phyloP scores from a whole-genome alignment of 2,797 vertebrate species.

The Trichosurus vulpecula region DNA sequence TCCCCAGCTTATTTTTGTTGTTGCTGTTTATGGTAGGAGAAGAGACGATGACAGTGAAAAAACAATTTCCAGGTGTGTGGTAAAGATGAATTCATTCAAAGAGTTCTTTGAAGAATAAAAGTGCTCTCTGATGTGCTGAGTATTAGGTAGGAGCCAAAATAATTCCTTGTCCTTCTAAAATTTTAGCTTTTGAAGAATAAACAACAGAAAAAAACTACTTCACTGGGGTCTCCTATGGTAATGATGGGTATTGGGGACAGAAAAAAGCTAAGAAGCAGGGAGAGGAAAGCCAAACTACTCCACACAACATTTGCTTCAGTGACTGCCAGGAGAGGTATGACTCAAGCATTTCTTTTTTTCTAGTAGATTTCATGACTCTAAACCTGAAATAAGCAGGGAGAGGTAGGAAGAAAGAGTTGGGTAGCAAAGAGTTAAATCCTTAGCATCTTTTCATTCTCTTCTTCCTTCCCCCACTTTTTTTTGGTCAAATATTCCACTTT shows the following conservation, averaged over 20 bases:
- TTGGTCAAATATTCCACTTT: constrained; percentile 51
- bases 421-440: constrained; percentile 57
- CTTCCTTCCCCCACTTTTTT: constrained; percentile 61
- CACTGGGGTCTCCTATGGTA: constrained; percentile 59
- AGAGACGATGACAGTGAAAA: neutral
- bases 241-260: constrained; percentile 44
- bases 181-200: constrained; percentile 36
- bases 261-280: constrained; percentile 54
- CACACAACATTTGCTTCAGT: constrained; percentile 65
- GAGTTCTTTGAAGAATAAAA: neutral
- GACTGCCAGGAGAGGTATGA: constrained; percentile 15
- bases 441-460: constrained; percentile 30
- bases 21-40: neutral
- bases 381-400: constrained; percentile 52
- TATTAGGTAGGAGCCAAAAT: constrained; percentile 14
- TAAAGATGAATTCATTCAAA: constrained; percentile 27
- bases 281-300: constrained; percentile 66
- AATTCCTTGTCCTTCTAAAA: constrained; percentile 46
- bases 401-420: neutral
- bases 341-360: constrained; percentile 41
- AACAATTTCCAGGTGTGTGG: neutral
- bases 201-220: neutral
- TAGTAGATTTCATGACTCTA: constrained; percentile 53
- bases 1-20: neutral
- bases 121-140: constrained; percentile 30